Evolutionary conservation across 64 coral and sea anemone genomes (phyloP).

Genomic region (Montipora efflorescens): DNA sequence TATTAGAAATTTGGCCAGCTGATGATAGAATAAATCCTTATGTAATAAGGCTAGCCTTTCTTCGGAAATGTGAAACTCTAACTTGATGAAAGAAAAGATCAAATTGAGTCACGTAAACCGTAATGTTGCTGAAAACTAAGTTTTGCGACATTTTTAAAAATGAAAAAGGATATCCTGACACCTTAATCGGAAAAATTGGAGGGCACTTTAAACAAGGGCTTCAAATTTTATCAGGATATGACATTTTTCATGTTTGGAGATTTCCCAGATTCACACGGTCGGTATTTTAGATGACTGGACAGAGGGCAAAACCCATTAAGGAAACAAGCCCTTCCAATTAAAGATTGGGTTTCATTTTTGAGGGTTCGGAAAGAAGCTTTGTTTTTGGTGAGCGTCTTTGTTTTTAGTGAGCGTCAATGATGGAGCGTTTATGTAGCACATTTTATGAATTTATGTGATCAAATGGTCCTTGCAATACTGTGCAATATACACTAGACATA

Average conservation of each 20-base stretch:
- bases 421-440: too few species aligned
- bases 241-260: not conserved
- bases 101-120: not conserved
- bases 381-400: not conserved
- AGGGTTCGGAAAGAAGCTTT: not conserved
- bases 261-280: constrained; percentile 2
- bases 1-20: constrained; percentile 5
- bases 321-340: constrained; percentile 25
- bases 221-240: not conserved
- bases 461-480: too few species aligned
- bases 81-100: constrained; percentile 14
- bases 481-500: too few species aligned
- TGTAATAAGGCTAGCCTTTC: not conserved
- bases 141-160: not conserved
- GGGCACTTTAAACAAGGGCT: not conserved
- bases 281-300: not conserved
- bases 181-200: not conserved
- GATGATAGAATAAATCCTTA: not conserved
- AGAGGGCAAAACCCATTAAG: constrained; percentile 2
- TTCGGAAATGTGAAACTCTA: not conserved
- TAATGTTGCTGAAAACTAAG: not conserved
- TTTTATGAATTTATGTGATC: too few species aligned
- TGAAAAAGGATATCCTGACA: not conserved
- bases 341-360: not conserved
- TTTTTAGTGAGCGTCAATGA: not conserved